A percentile compares a stretch with the other conserved stretches of the same genome.
phyloP scores from a whole-genome alignment of 2,797 vertebrate species.

The Macropodus opercularis region DNA sequence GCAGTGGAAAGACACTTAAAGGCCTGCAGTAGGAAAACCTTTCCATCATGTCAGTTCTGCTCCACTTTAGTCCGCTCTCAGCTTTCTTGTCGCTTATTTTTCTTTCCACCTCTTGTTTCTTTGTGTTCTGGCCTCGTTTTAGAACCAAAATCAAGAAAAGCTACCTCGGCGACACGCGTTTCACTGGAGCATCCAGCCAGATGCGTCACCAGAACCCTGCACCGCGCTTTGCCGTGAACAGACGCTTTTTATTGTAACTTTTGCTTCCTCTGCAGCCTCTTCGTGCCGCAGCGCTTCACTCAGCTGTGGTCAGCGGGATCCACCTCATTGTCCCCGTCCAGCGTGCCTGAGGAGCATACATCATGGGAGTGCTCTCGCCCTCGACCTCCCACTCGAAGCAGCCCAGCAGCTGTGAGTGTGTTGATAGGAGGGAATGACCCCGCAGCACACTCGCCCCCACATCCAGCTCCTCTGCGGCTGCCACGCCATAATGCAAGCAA shows the following conservation, averaged over 20 bases:
- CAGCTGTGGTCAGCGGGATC: constrained; percentile 21
- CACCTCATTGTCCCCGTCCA: constrained; percentile 20
- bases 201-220: too few species aligned
- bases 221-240: too few species aligned
- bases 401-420: constrained; percentile 73
- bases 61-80: neutral
- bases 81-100: neutral
- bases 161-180: too few species aligned
- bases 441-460: constrained; percentile 56
- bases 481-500: constrained; percentile 60
- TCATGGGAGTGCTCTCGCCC: constrained; percentile 47
- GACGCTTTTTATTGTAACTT: constrained; percentile 21
- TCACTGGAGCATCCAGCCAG: too few species aligned
- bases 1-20: constrained; percentile 31
- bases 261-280: constrained; percentile 22
- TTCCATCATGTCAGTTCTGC: neutral
- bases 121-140: neutral
- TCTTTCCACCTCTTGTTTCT: neutral
- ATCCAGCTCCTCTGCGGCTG: constrained; percentile 24
- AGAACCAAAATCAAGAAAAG: neutral
- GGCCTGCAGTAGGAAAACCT: constrained; percentile 18
- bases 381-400: constrained; percentile 44
- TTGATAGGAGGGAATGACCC: constrained; percentile 68
- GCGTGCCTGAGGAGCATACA: constrained; percentile 40
- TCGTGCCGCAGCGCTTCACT: constrained; percentile 19